Percentiles rank a stretch among this genome's conserved stretches.
Evolutionary conservation across 2,888 invertebrate species (phyloP).

Genomic region (Noctua pronuba): DNA sequence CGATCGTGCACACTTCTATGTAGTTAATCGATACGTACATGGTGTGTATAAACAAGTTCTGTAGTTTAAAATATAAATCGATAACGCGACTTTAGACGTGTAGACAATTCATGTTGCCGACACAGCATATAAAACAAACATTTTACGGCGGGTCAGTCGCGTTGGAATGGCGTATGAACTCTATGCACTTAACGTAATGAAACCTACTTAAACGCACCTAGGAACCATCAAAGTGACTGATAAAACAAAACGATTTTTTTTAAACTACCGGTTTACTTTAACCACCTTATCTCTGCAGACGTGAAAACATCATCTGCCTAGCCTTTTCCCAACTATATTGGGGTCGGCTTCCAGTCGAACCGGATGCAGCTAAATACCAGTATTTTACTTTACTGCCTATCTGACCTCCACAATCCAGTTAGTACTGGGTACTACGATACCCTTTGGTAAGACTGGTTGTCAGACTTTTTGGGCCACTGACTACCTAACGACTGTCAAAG

Average conservation of each 20-base stretch:
- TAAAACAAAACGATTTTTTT: neutral
- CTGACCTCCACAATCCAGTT: too few species aligned
- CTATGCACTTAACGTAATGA: constrained; percentile 63
- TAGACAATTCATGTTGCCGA: constrained; percentile 54
- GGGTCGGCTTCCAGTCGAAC: too few species aligned
- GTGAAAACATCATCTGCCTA: too few species aligned
- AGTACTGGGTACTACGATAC: too few species aligned
- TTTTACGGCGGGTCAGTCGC: constrained; percentile 65
- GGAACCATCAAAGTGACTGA: constrained; percentile 22
- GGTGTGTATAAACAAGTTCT: constrained; percentile 13
- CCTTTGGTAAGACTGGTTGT: too few species aligned
- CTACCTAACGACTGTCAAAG: too few species aligned
- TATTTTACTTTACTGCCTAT: too few species aligned
- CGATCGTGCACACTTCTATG: neutral
- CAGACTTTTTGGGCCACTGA: too few species aligned
- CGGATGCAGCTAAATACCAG: too few species aligned
- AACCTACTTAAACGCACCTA: constrained; percentile 42
- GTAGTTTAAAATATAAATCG: constrained; percentile 28
- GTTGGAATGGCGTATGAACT: constrained; percentile 61
- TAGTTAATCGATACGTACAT: constrained; percentile 12
- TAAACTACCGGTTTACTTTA: neutral
- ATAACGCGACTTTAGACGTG: constrained; percentile 27
- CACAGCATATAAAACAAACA: constrained; percentile 59
- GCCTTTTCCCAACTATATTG: too few species aligned
- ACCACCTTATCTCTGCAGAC: neutral